A percentile compares a stretch with the other conserved stretches of the same genome.
phyloP scores from a whole-genome alignment of 1,140 invertebrate species.

The Apolygus lucorum region DNA sequence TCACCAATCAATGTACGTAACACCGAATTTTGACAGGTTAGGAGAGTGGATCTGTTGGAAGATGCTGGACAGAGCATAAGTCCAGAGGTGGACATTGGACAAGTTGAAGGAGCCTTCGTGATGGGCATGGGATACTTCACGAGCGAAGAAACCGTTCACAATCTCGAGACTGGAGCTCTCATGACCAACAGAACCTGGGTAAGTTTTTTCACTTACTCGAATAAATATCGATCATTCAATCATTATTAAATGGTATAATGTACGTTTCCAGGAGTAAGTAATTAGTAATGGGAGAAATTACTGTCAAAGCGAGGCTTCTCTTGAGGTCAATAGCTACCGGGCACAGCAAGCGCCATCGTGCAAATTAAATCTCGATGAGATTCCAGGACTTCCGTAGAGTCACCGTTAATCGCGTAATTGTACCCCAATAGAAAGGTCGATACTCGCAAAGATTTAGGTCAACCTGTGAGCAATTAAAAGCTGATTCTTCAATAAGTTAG shows the following conservation, averaged over 20 bases:
- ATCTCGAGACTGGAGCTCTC: constrained; percentile 53
- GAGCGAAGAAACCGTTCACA: constrained; percentile 47
- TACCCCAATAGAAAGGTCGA: no score
- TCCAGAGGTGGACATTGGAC: constrained; percentile 72
- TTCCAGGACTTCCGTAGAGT: no score
- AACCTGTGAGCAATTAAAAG: no score
- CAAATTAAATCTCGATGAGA: no score
- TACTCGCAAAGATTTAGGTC: no score
- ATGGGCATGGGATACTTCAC: constrained; percentile 18
- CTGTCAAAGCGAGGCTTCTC: no score
- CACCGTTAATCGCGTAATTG: no score
- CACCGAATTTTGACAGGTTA: constrained; percentile 17
- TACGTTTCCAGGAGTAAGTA: not conserved
- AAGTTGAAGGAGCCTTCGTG: constrained; percentile 64
- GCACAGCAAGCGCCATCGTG: no score
- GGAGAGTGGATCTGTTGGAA: constrained; percentile 62
- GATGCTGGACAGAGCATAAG: constrained; percentile 67
- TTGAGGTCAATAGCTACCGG: no score
- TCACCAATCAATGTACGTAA: no score
- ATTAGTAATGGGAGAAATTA: not conserved
- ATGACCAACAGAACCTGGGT: constrained; percentile 73
- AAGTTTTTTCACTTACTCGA: constrained; percentile 23
- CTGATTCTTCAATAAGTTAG: no score
- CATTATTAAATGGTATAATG: not conserved
- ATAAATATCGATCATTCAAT: not conserved